These are phyloP conservation scores for Nesometra sesokonis DNA, from an alignment of 35 echinoderm and acorn worm species.

Conservation along the genomic window DNA sequence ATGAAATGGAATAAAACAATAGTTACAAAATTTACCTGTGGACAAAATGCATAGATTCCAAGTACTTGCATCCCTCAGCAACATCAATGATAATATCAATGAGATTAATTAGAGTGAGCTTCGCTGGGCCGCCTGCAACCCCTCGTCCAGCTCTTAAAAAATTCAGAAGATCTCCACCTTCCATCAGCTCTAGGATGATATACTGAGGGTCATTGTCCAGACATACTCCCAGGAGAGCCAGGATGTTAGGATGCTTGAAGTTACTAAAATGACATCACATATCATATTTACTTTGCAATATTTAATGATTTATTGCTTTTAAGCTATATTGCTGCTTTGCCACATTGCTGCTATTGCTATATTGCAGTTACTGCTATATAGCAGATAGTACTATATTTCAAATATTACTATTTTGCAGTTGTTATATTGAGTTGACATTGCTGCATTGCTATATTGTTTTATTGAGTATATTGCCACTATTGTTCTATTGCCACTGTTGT, in stretches of 20 bases:
- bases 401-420: too few relatives aligned
- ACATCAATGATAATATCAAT: conserved; percentile 85
- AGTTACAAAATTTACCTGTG: conserved; percentile 50
- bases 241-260: conserved; percentile 86
- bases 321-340: too few relatives aligned
- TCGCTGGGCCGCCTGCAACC: conserved; percentile 23
- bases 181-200: conserved; percentile 97
- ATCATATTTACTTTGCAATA: too few relatives aligned
- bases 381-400: too few relatives aligned
- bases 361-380: too few relatives aligned
- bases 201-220: conserved; percentile 95
- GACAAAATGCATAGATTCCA: conserved; percentile 92
- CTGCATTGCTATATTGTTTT: too few relatives aligned
- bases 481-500: too few relatives aligned
- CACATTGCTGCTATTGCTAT: too few relatives aligned
- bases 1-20: too few relatives aligned
- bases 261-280: conserved; percentile 35
- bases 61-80: conserved; percentile 71
- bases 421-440: too few relatives aligned
- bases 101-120: conserved; percentile 33
- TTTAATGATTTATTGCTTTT: too few relatives aligned
- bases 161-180: conserved; percentile 79
- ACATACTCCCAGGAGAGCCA: conserved; percentile 75
- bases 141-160: conserved; percentile 54
- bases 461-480: too few relatives aligned